Percentiles rank a stretch among this genome's conserved stretches.
Evolutionary conservation across 2,888 invertebrate genomes (phyloP).

Genomic region (Lasius fuliginosus): DNA sequence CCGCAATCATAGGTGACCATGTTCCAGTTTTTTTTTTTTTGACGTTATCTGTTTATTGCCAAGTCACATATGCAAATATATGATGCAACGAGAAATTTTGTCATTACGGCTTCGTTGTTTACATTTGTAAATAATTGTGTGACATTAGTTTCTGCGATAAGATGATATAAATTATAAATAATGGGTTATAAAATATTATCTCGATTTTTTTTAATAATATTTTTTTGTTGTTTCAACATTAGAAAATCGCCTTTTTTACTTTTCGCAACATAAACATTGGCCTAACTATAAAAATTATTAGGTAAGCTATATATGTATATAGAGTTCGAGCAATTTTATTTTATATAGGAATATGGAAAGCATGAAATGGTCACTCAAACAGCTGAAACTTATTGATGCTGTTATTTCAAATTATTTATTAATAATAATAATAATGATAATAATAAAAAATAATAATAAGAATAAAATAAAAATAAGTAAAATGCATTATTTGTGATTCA

Average conservation of each 20-base stretch:
- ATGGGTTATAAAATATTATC: conserved; percentile 30
- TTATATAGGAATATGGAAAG: conserved; percentile 40
- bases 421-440: conserved; percentile 66
- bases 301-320: neutral
- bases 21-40: conserved; percentile 1
- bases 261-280: neutral
- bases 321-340: neutral
- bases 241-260: conserved; percentile 8
- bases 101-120: neutral
- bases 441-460: conserved; percentile 32
- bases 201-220: neutral
- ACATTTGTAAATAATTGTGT: neutral
- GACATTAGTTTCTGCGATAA: neutral
- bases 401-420: conserved; percentile 82
- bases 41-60: conserved; percentile 3
- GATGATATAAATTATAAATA: neutral
- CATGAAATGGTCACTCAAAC: conserved; percentile 11
- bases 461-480: conserved; percentile 54
- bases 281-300: conserved; percentile 11
- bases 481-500: conserved; percentile 75
- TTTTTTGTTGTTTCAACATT: conserved; percentile 40
- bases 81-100: conserved; percentile 14
- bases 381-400: conserved; percentile 59
- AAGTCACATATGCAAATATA: neutral
- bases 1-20: conserved; percentile 71